Percentiles rank a stretch among this genome's conserved stretches.
Evolutionary conservation across 2,797 vertebrate genomes (phyloP).

Genomic region (Enteromius argenteus): DNA sequence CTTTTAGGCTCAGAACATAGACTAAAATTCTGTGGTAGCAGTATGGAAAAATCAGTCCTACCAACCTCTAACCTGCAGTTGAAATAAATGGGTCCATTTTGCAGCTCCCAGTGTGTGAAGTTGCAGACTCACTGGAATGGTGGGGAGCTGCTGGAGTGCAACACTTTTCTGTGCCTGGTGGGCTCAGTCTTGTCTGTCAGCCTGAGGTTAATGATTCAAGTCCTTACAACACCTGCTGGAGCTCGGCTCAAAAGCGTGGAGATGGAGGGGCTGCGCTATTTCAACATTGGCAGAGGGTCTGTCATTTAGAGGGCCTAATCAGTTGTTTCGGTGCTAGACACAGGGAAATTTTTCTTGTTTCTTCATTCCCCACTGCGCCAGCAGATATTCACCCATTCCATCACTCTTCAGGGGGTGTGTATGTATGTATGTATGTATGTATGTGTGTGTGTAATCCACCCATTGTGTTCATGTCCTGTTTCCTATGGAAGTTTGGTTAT

Average conservation of each 20-base stretch:
- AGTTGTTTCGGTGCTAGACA: slow-evolving; percentile 48
- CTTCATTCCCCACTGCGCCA: slow-evolving; percentile 44
- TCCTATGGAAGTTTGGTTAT: slow-evolving; percentile 25
- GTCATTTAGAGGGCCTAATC: slow-evolving; percentile 41
- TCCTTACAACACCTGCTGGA: slow-evolving; percentile 41
- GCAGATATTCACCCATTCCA: slow-evolving; percentile 55
- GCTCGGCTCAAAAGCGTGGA: slow-evolving; percentile 23
- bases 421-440: slow-evolving; percentile 20
- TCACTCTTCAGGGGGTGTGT: slow-evolving; percentile 28
- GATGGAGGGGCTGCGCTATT: slow-evolving; percentile 5
- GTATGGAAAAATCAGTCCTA: background rate
- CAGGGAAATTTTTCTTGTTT: slow-evolving; percentile 35
- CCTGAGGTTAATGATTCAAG: slow-evolving; percentile 42
- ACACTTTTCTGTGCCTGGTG: slow-evolving; percentile 13
- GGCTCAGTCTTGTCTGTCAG: slow-evolving; percentile 32
- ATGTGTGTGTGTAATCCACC: background rate
- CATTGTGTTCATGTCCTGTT: background rate
- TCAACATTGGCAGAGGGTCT: slow-evolving; percentile 31
- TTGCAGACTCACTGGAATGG: slow-evolving; percentile 33
- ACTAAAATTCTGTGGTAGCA: background rate
- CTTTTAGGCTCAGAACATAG: background rate
- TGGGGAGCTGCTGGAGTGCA: slow-evolving; percentile 30
- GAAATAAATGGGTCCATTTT: slow-evolving; percentile 32
- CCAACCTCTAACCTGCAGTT: slow-evolving; percentile 11
- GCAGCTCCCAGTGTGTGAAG: slow-evolving; percentile 32